phyloP scores from a whole-genome alignment of 1,140 invertebrate genomes.

The Aphelenchoides fujianensis region DNA sequence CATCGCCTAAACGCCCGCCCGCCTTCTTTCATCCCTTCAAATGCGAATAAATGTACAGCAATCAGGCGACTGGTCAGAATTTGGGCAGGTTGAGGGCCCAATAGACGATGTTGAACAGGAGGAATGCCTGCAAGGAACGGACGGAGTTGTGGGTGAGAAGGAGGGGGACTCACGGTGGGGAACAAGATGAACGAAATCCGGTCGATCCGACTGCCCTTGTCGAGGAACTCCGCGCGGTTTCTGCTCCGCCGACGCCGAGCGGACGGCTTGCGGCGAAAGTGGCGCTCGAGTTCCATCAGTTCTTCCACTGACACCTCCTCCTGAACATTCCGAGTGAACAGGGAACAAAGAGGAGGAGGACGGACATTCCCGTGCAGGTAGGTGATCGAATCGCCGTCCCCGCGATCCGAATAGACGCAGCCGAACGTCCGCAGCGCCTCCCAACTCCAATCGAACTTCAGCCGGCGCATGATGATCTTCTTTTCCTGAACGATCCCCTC shows the following conservation, averaged over 20 bases:
- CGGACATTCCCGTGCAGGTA: no score
- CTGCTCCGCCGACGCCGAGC: slow-evolving; percentile 7
- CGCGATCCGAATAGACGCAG: slow-evolving; percentile 24
- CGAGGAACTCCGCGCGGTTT: slow-evolving; percentile 31
- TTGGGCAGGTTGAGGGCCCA: slow-evolving; percentile 67
- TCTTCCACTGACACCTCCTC: slow-evolving; percentile 6
- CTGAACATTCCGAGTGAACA: no score
- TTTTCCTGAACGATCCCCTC: slow-evolving; percentile 38
- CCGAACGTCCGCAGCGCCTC: slow-evolving; percentile 27
- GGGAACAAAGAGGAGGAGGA: no score
- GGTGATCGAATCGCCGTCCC: no score
- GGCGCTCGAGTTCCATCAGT: slow-evolving; percentile 2
- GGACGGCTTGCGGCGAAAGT: slow-evolving; percentile 1
- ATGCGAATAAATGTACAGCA: no score
- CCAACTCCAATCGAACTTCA: slow-evolving; percentile 29
- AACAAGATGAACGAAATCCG: slow-evolving; percentile 42
- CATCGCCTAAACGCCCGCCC: neutral
- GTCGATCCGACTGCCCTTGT: slow-evolving; percentile 36
- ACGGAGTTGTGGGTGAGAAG: no score
- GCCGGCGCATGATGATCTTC: slow-evolving; percentile 43
- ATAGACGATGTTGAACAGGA: slow-evolving; percentile 80
- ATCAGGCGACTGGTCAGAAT: no score
- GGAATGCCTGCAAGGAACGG: slow-evolving; percentile 70
- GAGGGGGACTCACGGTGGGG: slow-evolving; percentile 42
- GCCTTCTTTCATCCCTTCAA: no score